Conservation (phyloP, 2,113 vertebrate genomes). For the Collichthys lucidus region DNA sequence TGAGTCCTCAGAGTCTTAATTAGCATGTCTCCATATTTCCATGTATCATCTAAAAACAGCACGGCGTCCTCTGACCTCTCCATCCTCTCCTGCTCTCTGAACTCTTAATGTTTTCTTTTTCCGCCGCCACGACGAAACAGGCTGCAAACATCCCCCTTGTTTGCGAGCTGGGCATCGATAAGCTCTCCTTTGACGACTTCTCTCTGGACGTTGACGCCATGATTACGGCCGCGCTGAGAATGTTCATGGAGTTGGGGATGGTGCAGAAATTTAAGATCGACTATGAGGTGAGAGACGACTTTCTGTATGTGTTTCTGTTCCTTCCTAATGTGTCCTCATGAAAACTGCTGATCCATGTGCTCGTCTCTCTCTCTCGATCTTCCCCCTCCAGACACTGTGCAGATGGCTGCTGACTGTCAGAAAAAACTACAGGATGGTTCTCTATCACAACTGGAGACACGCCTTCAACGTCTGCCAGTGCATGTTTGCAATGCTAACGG, state of each 20-base stretch:
- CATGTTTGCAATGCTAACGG: conserved; percentile 98
- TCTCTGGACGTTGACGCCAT: conserved; percentile 97
- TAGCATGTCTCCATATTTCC: conserved; percentile 67
- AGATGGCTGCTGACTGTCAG: conserved; percentile 98
- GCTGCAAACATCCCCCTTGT: conserved; percentile 96
- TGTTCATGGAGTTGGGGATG: conserved; percentile 99
- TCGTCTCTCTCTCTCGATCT: conserved; percentile 29
- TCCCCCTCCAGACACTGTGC: conserved; percentile 91
- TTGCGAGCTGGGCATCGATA: conserved; percentile 94
- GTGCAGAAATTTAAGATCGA: conserved; percentile 99
- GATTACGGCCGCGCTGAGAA: conserved; percentile 95
- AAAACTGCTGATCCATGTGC: conserved; percentile 35
- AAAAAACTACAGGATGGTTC: conserved; percentile 98
- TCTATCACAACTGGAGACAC: conserved; percentile 99
- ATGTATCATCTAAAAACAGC: conserved; percentile 58
- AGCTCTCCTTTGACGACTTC: conserved; percentile 98
- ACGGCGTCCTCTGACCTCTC: conserved; percentile 55
- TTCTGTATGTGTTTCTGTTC: neutral
- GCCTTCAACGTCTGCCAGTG: conserved; percentile 99
- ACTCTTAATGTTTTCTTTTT: conserved; percentile 15
- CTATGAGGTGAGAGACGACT: conserved; percentile 90
- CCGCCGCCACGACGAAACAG: conserved; percentile 75
- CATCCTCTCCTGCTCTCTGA: conserved; percentile 45
- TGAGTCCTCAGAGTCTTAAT: conserved; percentile 68
- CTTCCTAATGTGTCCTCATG: neutral